Evolutionary conservation across 2,888 invertebrate species (phyloP).

Genomic region (Polietes domitor): DNA sequence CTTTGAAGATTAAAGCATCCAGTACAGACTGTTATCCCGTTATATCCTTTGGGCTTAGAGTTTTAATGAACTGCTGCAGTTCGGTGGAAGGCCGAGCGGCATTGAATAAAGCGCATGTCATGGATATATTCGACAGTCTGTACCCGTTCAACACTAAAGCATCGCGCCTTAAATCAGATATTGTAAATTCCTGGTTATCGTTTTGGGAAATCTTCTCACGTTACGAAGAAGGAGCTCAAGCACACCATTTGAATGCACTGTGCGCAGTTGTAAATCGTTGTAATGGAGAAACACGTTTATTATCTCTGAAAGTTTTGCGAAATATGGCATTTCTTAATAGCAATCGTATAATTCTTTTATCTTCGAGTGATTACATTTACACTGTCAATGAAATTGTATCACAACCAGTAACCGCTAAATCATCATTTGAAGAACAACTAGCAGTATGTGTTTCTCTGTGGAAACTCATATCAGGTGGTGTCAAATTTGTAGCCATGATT

Average conservation of each 20-base stretch:
- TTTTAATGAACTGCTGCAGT: constrained; percentile 77
- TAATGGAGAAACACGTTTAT: constrained; percentile 68
- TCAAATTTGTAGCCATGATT: constrained; percentile 76
- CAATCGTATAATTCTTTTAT: constrained; percentile 75
- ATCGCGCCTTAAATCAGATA: constrained; percentile 72
- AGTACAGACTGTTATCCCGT: constrained; percentile 66
- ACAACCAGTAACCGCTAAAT: constrained; percentile 60
- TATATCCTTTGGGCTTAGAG: constrained; percentile 73
- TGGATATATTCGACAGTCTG: constrained; percentile 76
- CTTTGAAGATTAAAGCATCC: constrained; percentile 72
- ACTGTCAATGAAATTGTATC: constrained; percentile 71
- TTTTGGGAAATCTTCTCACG: constrained; percentile 79
- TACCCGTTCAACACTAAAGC: constrained; percentile 73
- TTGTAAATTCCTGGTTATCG: constrained; percentile 75
- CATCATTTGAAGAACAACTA: constrained; percentile 75
- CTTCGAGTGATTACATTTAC: constrained; percentile 72
- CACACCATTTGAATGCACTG: constrained; percentile 74
- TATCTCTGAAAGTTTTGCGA: constrained; percentile 76
- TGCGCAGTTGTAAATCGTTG: constrained; percentile 72
- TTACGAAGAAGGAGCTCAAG: constrained; percentile 74
- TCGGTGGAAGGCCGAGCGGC: constrained; percentile 78
- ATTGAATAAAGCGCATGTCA: constrained; percentile 75
- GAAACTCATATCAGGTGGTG: constrained; percentile 77
- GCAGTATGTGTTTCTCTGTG: constrained; percentile 75
- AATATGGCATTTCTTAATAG: constrained; percentile 78